A percentile compares a stretch with the other conserved stretches of the same genome.
These are phyloP conservation scores for Tapirus indicus DNA, from an alignment of 2,797 vertebrate species.

Conservation along the genomic window DNA sequence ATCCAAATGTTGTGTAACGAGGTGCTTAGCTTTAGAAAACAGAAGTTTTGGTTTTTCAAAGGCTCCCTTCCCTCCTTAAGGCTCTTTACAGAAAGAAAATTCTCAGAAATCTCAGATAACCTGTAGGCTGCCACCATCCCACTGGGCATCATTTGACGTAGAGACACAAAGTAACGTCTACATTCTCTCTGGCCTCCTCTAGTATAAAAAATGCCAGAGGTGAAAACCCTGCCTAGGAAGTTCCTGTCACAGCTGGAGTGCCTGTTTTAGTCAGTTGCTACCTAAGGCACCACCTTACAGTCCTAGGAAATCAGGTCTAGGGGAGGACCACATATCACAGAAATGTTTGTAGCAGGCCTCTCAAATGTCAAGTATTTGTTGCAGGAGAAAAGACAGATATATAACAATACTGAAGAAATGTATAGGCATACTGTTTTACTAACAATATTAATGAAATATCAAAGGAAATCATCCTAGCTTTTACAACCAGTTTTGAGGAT, in stretches of 20 bases:
- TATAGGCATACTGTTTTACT: neutral
- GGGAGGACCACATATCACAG: neutral
- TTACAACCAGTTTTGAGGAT: constrained; percentile 8
- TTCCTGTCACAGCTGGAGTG: neutral
- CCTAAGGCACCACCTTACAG: neutral
- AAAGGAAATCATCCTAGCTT: neutral
- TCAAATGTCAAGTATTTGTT: constrained; percentile 15
- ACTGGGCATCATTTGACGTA: neutral
- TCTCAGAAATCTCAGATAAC: constrained; percentile 10
- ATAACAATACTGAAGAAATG: neutral
- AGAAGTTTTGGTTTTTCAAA: neutral
- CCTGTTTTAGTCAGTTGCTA: neutral
- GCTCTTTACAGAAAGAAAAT: constrained; percentile 13
- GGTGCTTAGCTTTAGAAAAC: constrained; percentile 34
- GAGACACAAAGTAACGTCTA: neutral
- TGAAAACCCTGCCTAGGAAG: neutral
- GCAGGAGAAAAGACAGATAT: constrained; percentile 4
- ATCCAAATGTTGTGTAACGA: neutral
- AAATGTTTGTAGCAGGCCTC: neutral
- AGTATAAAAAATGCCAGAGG: neutral
- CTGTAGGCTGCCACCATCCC: neutral
- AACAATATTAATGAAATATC: neutral
- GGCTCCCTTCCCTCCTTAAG: neutral
- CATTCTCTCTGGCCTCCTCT: neutral
- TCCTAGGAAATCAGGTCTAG: neutral